A percentile compares a stretch with the other conserved stretches of the same genome.
Evolutionary conservation across 35 echinoderm and acorn worm species (phyloP).

Genomic region (Diadema setosum): DNA sequence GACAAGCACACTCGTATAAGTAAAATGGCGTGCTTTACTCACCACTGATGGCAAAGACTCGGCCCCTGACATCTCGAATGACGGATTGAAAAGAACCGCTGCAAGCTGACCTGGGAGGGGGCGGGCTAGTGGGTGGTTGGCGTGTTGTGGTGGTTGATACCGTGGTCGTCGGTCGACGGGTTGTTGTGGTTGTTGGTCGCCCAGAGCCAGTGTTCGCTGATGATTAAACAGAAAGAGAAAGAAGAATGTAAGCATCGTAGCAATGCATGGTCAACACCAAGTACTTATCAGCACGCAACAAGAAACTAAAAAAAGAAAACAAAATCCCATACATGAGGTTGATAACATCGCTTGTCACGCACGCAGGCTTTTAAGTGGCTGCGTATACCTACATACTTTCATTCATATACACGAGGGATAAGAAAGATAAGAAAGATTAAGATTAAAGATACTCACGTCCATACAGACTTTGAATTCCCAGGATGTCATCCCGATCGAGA

Average conservation of each 20-base stretch:
- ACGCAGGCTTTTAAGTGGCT: no score
- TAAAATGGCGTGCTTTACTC: no score
- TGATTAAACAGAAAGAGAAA: no score
- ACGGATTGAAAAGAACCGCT: background rate
- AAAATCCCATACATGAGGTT: no score
- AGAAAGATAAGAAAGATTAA: background rate
- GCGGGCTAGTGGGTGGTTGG: background rate
- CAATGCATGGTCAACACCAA: no score
- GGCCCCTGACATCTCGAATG: background rate
- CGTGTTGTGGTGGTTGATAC: background rate
- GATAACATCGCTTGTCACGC: no score
- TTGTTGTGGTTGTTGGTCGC: background rate
- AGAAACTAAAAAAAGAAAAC: no score
- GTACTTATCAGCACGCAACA: no score
- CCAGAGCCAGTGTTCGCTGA: background rate
- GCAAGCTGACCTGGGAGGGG: background rate
- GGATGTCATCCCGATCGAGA: slow-evolving; percentile 47
- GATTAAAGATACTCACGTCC: background rate
- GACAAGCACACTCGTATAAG: no score
- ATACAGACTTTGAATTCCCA: slow-evolving; percentile 56
- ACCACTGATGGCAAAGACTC: background rate
- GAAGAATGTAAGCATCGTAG: no score
- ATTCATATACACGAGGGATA: no score
- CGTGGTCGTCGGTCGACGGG: background rate
- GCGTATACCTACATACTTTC: no score